Percentiles rank a stretch among this genome's conserved stretches.
These are phyloP conservation scores for Carpatolechia fugitivella DNA, from an alignment of 2,888 invertebrate species.

Conservation along the genomic window DNA sequence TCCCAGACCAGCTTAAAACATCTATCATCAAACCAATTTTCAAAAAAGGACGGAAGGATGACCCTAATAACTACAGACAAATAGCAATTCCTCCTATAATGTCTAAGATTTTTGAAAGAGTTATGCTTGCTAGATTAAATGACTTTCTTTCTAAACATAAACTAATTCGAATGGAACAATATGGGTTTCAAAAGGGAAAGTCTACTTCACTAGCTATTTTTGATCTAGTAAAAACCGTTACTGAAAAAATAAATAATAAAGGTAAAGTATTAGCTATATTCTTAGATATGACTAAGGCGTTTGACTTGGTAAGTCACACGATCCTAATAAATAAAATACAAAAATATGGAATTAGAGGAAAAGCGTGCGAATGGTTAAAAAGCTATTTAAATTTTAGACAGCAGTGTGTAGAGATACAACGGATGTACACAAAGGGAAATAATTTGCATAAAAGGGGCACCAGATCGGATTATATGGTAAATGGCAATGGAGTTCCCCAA, in stretches of 20 bases:
- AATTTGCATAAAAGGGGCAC: neutral
- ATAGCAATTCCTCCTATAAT: neutral
- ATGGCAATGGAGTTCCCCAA: neutral
- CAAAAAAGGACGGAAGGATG: neutral
- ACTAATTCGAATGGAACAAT: slow-evolving; percentile 3
- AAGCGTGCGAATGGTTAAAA: slow-evolving; percentile 9
- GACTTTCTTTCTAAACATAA: neutral
- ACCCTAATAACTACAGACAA: neutral
- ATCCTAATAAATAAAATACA: slow-evolving; percentile 5
- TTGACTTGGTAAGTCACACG: slow-evolving; percentile 12
- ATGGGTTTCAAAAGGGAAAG: slow-evolving; percentile 12
- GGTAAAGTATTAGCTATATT: neutral
- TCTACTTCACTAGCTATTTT: slow-evolving; percentile 15
- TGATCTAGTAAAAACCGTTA: slow-evolving; percentile 2
- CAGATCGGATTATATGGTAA: neutral
- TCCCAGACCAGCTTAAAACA: neutral
- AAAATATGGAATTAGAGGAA: slow-evolving; percentile 13
- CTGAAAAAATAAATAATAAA: slow-evolving; percentile 5
- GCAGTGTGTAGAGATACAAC: slow-evolving; percentile 9
- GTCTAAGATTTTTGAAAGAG: neutral
- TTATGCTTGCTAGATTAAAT: neutral
- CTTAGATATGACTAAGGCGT: slow-evolving; percentile 14
- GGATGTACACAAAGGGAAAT: neutral
- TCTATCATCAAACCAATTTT: slow-evolving; percentile 7
- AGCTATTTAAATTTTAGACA: neutral